These are phyloP conservation scores for Decapterus maruadsi DNA, from an alignment of 2,797 vertebrate species.

Conservation along the genomic window DNA sequence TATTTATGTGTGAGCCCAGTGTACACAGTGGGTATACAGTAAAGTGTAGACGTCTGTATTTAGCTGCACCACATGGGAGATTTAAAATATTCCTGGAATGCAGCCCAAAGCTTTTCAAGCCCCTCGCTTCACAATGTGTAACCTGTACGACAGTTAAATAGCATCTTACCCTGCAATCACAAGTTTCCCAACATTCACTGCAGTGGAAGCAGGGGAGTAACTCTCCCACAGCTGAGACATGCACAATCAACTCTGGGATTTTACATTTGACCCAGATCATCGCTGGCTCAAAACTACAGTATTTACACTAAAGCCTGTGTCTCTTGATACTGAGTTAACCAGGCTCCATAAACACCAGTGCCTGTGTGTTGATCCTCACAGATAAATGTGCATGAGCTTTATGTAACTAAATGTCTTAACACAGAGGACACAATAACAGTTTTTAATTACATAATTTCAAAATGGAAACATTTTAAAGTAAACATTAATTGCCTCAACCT, in stretches of 20 bases:
- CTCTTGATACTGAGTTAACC: slow-evolving; percentile 21
- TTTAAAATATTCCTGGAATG: slow-evolving; percentile 79
- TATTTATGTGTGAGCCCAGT: slow-evolving; percentile 48
- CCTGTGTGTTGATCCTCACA: not conserved
- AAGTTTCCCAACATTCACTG: slow-evolving; percentile 56
- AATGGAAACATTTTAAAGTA: not conserved
- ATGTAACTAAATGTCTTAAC: not conserved
- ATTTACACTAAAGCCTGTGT: slow-evolving; percentile 37
- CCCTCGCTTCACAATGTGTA: slow-evolving; percentile 58
- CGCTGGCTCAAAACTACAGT: slow-evolving; percentile 18
- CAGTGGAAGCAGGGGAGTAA: slow-evolving; percentile 38
- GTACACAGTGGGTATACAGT: slow-evolving; percentile 45
- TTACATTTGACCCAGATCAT: slow-evolving; percentile 60
- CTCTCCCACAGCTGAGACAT: slow-evolving; percentile 42
- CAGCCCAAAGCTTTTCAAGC: slow-evolving; percentile 64
- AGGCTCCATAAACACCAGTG: slow-evolving; percentile 23
- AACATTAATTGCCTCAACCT: not conserved
- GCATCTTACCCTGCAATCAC: slow-evolving; percentile 57
- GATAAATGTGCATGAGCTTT: not conserved
- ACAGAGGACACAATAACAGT: not conserved
- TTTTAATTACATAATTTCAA: not conserved
- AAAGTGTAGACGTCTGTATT: slow-evolving; percentile 69
- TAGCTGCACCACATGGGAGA: slow-evolving; percentile 73
- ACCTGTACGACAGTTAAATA: slow-evolving; percentile 62
- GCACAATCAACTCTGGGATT: slow-evolving; percentile 50